Base-by-base conservation (phyloP, 2,888 invertebrate species). In the Unio pictorum region DNA sequence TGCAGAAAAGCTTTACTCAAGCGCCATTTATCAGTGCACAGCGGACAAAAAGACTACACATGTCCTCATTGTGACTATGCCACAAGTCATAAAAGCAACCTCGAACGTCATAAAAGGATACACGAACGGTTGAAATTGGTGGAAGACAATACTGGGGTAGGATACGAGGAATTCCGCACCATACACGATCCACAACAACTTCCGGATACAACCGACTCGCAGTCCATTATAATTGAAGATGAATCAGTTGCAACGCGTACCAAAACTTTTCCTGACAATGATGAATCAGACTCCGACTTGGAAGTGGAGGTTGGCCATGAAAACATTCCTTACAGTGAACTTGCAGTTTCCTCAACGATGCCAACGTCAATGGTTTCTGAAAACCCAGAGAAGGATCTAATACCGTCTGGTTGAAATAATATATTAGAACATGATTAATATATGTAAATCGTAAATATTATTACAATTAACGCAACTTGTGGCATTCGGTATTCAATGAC, bases 51-150 rank as follows among this genome's bases (percentile, higher is more conserved):
- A 76, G 91, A 91, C 66, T 91, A 88, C 84, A 83, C 86, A 4
- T 91, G 91, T 71, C 81, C 85, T 5, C 79, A 84, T 57, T 91
- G 91, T 76, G 87, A 87, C 66, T 91, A 91, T 78, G 89, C 90
- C n/a, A 91, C 91, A 4, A 90, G 90, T 67, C 91, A 91, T 81
- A 91, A 91, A 76, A 90, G 90, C 70, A 91, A 91, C 77, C 79
- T 91, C 55, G 90, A 90, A 66, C 80, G 91, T 0, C 91, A 91
- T 79, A 89, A 89, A 74, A 81, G 88, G 11, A 78, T 77, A 17
- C 83, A 82, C 67, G 78, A 78, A 56, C 67, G 79, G 18, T 67
- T 79, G 4, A 73, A 74, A 62, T 66, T 78, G 11, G 78, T 74
- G 4, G 80, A 79, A 6, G 79, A 79, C 61, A 75, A 71, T 2